Base-by-base conservation (phyloP, 2,113 vertebrate species). In the Lepisosteus oculatus region DNA sequence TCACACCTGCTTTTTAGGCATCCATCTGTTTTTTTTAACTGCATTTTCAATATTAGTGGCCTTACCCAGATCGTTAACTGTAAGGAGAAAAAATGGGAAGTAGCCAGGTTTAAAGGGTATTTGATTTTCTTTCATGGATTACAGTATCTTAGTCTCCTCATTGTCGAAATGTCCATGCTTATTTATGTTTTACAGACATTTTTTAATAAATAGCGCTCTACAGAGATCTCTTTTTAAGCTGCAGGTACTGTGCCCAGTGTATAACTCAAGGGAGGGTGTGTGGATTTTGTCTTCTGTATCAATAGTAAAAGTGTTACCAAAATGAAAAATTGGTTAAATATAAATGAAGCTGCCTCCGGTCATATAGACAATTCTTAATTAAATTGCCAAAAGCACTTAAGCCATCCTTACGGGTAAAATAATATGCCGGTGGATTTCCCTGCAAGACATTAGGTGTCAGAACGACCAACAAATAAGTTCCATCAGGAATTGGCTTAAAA, bases 401-500 rank as follows among this genome's bases (percentile, higher is more conserved):
- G 61, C 15, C 55, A 63, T 8, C 68, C 45, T 73, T 17, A 73
- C 64, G 56, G 63, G 4, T 41, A 80, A 69, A 76, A 69, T 78
- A 82, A 71, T 74, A 71, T 71, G 77, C 81, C 77, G 41, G 61
- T 62, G 67, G 76, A 68, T 70, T 55, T 74, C 59, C 73, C 43
- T 44, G 64, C 44, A 61, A 71, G 75, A 80, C 76, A 69, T 73
- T 43, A 80, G 84, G 77, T 84, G 72, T 84, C 85, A 78, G 76
- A 73, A 79, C 78, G 74, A 69, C 76, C 68, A 55, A n/a, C 67
- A 17, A 76, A 75, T 72, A 72, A 72, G 72, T 80, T 79, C 75
- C 79, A 72, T 81, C 70, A 75, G 73, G 77, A 70, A 79, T 76
- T 78, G 80, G 72, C 74, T 79, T 55, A 69, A 79, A 86, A 81